Percentiles rank a stretch among this genome's conserved stretches.
phyloP scores from a whole-genome alignment of 2,113 vertebrate genomes.

The Podarcis cretensis region DNA sequence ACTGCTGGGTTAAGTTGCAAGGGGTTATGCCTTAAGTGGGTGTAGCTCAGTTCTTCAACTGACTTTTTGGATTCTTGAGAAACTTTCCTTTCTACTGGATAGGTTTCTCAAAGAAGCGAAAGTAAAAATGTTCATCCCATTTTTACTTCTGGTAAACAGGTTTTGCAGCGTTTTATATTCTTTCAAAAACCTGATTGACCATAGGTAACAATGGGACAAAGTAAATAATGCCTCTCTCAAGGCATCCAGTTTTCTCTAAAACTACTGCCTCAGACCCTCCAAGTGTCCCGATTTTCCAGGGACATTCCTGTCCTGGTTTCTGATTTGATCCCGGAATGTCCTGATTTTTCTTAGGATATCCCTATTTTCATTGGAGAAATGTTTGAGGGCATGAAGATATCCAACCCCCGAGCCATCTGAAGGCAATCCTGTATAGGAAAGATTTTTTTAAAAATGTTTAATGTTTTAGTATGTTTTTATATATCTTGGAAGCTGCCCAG shows the following conservation, averaged over 20 bases:
- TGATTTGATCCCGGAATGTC: no score
- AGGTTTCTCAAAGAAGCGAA: not conserved
- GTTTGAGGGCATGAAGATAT: no score
- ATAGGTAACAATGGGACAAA: not conserved
- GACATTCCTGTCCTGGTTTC: no score
- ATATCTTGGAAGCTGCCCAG: no score
- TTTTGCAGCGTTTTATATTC: not conserved
- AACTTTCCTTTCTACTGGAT: not conserved
- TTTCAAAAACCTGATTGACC: not conserved
- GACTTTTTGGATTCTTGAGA: not conserved
- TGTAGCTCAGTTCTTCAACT: not conserved
- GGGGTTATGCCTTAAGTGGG: not conserved
- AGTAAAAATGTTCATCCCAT: not conserved
- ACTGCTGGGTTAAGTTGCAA: not conserved
- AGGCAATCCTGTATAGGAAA: no score
- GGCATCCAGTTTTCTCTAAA: not conserved
- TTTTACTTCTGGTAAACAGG: not conserved
- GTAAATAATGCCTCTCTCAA: not conserved
- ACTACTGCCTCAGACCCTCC: not conserved
- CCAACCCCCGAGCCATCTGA: no score
- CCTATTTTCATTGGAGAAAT: no score
- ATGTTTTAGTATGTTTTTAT: no score
- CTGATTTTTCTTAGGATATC: no score
- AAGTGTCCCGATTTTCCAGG: no score
- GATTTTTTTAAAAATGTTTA: no score